Base-by-base conservation (phyloP, 2,888 invertebrate genomes). In the Alloscopus bannaensis region DNA sequence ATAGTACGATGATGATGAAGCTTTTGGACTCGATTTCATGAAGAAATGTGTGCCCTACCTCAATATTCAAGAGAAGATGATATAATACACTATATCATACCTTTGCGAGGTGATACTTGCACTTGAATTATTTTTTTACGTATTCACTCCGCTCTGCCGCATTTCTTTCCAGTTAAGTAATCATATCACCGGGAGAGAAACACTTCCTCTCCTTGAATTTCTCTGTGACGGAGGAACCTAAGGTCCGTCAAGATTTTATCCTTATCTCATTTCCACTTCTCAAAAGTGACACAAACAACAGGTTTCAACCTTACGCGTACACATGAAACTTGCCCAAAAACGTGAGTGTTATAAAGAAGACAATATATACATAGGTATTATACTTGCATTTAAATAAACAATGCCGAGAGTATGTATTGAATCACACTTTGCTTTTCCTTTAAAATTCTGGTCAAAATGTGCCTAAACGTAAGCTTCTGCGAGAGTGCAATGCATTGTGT, bases 271-370 rank as follows among this genome's bases (percentile, higher is more conserved):
- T 70, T 70, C 70, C 70, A 70, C 70, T 70, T 45, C 47, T 70
- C 70, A 70, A 70, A n/a, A 70, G 47, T 70, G 70, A 70, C 70
- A 69, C 68, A 31, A n/a, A 68, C 57, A 70, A 70, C 70, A 70
- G 70, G 70, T 70, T 60, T 59, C 59, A 42, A 70, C 47, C 45
- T 8, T n/a, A 52, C 20, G 55, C 55, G 55, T 16, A 28, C n/a
- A n/a, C n/a, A n/a, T n/a, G n/a, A n/a, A n/a, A n/a, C n/a, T n/a
- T n/a, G n/a, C n/a, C n/a, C n/a, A n/a, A n/a, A n/a, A n/a, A n/a
- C n/a, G n/a, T n/a, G n/a, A n/a, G n/a, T n/a, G n/a, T n/a, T n/a
- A n/a, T n/a, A n/a, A n/a, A n/a, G n/a, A n/a, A n/a, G 52, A 68
- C 52, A 52, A 45, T 52, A n/a, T 42, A n/a, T n/a, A 45, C 45